Evolutionary conservation across 2,113 vertebrate species (phyloP), one percentile per base, ranked within the genome.

Genomic region (Rhinoptilus africanus): DNA sequence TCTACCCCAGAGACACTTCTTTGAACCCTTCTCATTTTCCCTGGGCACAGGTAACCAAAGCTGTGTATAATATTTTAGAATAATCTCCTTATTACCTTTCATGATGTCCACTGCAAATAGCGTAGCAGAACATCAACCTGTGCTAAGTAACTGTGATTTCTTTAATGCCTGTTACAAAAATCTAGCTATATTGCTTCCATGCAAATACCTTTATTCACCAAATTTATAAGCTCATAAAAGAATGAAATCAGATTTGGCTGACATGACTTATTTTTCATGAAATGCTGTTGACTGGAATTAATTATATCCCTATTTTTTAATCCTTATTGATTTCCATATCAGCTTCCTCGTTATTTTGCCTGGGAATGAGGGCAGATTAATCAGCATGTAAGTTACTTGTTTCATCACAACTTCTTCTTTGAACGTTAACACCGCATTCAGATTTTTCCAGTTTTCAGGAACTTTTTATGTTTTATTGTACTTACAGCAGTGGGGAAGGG

Each of bases 161-260:
- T 78, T 5, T 8, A 43, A 43, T 10, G 10, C 28, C 79, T 56
- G 30, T 2, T 22, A 22, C 41, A 72, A 37, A 82, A 62, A 32
- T 51, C 47, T 19, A 43, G 7, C 64, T 69, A 3, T 34, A 20
- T 30, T n/a, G 5, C n/a, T 88, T 45, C 67, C 53, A 50, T 45
- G 24, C 78, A n/a, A 79, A 89, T 54, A 47, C 23, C 41, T 87
- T 90, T 84, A 39, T 80, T 85, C 78, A 43, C 63, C n/a, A 12
- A 67, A 41, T 73, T 53, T 39, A 15, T 56, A 47, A 90, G 48
- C 90, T 88, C 54, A 17, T 78, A 26, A 48, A 92, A 86, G 67
- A 95, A 93, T 39, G 63, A 73, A 86, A 95, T 93, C 75, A 77
- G 82, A 77, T 95, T 81, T 95, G 34, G 86, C 79, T 91, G 85